Evolutionary conservation across 92 coral and sea anemone genomes (phyloP).

Genomic region (Desmophyllum pertusum): DNA sequence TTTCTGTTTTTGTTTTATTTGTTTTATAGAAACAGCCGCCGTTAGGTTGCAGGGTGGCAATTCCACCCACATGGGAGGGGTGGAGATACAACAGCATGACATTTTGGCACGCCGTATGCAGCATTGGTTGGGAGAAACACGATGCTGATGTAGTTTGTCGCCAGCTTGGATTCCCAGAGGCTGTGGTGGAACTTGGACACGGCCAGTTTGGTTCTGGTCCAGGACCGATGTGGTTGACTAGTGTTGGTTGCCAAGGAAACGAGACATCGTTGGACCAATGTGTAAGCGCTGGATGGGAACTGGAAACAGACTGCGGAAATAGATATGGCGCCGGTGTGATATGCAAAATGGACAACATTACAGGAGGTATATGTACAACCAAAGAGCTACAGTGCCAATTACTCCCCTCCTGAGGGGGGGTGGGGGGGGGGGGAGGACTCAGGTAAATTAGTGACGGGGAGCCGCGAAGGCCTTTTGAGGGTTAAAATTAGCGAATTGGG

Average conservation of each 20-base stretch:
- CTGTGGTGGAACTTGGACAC: slow-evolving; percentile 36
- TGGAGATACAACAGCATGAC: slow-evolving; percentile 30
- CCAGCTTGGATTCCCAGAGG: slow-evolving; percentile 38
- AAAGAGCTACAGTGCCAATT: background rate
- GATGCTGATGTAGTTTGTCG: slow-evolving; percentile 50
- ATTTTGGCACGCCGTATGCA: slow-evolving; percentile 38
- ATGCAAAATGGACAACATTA: slow-evolving; percentile 40
- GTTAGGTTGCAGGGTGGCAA: slow-evolving; percentile 18
- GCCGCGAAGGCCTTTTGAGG: too few relatives aligned
- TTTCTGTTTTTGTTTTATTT: background rate
- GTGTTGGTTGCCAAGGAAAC: slow-evolving; percentile 52
- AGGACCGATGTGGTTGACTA: slow-evolving; percentile 55
- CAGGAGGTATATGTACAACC: slow-evolving; percentile 6
- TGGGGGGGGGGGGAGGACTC: too few relatives aligned
- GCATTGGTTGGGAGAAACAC: slow-evolving; percentile 37
- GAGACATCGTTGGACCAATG: slow-evolving; percentile 58
- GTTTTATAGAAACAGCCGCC: slow-evolving; percentile 15
- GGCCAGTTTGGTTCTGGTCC: slow-evolving; percentile 27
- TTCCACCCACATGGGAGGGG: slow-evolving; percentile 33
- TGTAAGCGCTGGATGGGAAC: slow-evolving; percentile 52
- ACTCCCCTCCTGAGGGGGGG: too few relatives aligned
- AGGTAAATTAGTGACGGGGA: too few relatives aligned
- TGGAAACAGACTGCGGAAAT: slow-evolving; percentile 10
- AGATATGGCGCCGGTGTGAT: slow-evolving; percentile 53
- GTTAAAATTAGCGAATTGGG: too few relatives aligned